Percentiles rank a stretch among this genome's conserved stretches.
Conservation (phyloP, 2,888 invertebrate genomes). For the Megalurothrips usitatus region DNA sequence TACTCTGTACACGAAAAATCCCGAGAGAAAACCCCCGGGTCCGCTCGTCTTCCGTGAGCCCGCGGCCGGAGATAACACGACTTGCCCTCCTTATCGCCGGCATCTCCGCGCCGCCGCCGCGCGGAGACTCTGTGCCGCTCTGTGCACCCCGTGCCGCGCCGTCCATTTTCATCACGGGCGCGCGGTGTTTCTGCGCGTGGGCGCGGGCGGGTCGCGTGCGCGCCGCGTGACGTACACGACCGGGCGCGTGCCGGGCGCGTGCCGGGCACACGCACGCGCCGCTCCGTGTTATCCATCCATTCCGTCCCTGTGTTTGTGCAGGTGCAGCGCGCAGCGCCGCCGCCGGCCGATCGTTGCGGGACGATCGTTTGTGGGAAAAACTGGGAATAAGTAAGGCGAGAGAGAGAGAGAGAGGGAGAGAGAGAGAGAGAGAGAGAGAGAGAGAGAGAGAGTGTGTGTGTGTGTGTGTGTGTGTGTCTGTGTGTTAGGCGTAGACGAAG, state of each 20-base stretch:
- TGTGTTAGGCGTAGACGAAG: neutral
- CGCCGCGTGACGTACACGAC: conserved; percentile 9
- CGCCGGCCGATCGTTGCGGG: neutral
- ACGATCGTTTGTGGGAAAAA: neutral
- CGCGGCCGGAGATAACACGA: no score
- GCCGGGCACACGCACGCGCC: neutral
- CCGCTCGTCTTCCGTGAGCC: no score
- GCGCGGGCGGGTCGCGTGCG: neutral
- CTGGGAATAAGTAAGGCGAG: neutral
- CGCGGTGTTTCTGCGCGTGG: neutral
- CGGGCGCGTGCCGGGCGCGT: neutral
- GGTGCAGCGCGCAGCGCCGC: neutral
- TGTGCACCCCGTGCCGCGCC: no score
- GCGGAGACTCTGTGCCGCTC: no score
- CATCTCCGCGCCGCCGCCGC: no score
- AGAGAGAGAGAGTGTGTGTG: neutral
- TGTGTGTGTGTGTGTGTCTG: neutral
- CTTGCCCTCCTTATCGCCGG: no score
- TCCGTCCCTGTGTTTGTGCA: neutral
- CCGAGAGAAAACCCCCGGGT: no score
- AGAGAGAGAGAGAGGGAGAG: neutral
- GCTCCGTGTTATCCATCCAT: neutral
- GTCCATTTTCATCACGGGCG: no score
- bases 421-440: neutral
- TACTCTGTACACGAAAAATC: no score